Base-by-base conservation (phyloP, 1,140 invertebrate species). In the Phocides pigmalion region DNA sequence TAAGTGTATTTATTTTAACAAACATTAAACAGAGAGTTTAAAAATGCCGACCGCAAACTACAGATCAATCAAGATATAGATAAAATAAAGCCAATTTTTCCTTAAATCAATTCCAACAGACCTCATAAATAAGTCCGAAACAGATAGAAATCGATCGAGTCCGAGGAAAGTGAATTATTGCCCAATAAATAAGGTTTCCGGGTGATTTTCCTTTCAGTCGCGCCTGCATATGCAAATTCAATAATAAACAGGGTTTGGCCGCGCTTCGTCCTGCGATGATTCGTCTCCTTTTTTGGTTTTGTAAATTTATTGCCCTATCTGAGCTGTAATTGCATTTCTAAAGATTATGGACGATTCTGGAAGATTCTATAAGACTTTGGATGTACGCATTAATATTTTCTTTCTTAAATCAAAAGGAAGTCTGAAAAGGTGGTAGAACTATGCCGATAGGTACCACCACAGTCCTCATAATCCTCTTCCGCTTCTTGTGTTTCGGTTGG, bases 241-340 rank as follows among this genome's bases (percentile, higher is more conserved):
- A 62, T 77, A 76, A 71, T 75, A 62, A 59, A 78, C 74, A 78
- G 53, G 63, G 75, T 74, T 76, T 53, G 74, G 72, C 73, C 64
- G 82, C 54, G 62, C 47, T 54, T 35, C 56, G 70, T 64, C 64
- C 66, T 68, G n/a, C n/a, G n/a, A n/a, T 64, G 16, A 47, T 16
- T 25, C 46, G 51, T 53, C 69, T 63, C 46, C 66, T 69, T 76
- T 75, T 82, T 80, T 72, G 69, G 72, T 70, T 70, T 71, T 68
- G 53, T 76, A 74, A 73, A 83, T 81, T 81, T 81, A 81, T 73
- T 76, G 58, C 66, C 67, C 71, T 70, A 77, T 75, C 77, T 72
- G 61, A 51, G 62, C 41, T 65, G 54, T 79, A 79, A 81, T 79
- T 77, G 77, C 74, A 25, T 41, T 39, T 22, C 20, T 22, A 28